Evolutionary conservation across 2,888 invertebrate species (phyloP).

Genomic region (Iselma pallidipennis): DNA sequence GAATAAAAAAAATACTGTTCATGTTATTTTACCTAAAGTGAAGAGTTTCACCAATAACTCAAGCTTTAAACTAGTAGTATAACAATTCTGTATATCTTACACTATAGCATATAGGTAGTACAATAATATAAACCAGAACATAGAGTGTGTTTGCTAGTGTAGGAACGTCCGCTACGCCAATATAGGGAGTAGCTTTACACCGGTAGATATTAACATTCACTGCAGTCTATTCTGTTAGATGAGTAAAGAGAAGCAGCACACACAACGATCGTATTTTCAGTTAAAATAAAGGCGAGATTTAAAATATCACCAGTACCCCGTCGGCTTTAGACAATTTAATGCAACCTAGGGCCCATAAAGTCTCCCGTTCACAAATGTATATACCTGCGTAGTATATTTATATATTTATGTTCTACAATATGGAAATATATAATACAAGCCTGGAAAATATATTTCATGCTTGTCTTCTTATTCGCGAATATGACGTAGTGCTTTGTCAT

Average conservation of each 20-base stretch:
- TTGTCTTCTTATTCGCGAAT: conserved; percentile 35
- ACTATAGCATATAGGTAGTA: conserved; percentile 2
- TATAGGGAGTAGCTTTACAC: conserved; percentile 45
- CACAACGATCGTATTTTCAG: conserved; percentile 43
- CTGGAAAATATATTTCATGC: conserved; percentile 42
- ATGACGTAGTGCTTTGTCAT: conserved; percentile 46
- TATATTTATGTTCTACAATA: conserved; percentile 55
- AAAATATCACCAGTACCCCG: conserved; percentile 38
- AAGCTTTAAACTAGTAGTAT: background rate
- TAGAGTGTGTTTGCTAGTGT: conserved; percentile 26
- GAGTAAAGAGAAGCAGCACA: conserved; percentile 8
- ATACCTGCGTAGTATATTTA: conserved; percentile 49
- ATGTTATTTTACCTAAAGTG: background rate
- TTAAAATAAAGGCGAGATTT: conserved; percentile 48
- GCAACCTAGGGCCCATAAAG: conserved; percentile 50
- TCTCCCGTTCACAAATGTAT: conserved; percentile 50
- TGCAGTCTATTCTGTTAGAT: conserved; percentile 26
- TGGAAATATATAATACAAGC: conserved; percentile 53
- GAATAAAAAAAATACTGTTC: background rate
- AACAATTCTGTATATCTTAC: background rate
- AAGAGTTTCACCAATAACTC: background rate
- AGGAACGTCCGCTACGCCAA: conserved; percentile 33
- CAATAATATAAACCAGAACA: conserved; percentile 17
- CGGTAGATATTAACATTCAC: conserved; percentile 43
- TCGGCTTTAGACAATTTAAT: conserved; percentile 52